Evolutionary conservation across 2,797 vertebrate species (phyloP).

Genomic region (Limnodromus scolopaceus): DNA sequence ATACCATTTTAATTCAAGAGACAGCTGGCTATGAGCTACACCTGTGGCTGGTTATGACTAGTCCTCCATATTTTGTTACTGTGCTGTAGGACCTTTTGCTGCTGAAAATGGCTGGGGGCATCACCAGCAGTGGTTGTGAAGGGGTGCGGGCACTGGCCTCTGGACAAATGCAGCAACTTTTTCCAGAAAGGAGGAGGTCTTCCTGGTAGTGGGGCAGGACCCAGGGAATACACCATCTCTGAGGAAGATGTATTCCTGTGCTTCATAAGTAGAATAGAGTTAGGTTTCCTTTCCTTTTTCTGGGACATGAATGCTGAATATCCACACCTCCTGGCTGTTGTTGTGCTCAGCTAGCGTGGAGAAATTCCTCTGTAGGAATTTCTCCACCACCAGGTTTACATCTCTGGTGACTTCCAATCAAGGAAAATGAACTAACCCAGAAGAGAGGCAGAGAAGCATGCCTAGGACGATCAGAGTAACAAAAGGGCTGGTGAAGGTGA

Average conservation of each 20-base stretch:
- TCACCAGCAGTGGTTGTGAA: fast-evolving
- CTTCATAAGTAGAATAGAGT: not conserved
- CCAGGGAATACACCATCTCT: not conserved
- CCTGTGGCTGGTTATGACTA: not conserved
- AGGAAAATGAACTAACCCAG: not conserved
- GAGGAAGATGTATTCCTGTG: not conserved
- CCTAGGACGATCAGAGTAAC: not conserved
- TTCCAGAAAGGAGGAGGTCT: not conserved
- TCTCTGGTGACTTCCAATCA: not conserved
- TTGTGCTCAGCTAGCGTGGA: not conserved
- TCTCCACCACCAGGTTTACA: too few relatives aligned
- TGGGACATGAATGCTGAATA: not conserved
- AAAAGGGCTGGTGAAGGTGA: not conserved
- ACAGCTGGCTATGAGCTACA: not conserved
- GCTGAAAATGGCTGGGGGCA: not conserved
- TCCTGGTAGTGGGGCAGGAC: not conserved
- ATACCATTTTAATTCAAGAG: not conserved
- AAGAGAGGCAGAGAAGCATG: not conserved
- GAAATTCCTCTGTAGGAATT: not conserved
- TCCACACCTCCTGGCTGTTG: not conserved
- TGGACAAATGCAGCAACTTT: not conserved
- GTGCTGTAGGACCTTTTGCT: not conserved
- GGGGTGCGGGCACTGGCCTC: fast-evolving
- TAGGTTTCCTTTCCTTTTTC: not conserved
- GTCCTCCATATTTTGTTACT: not conserved